Base-by-base conservation (phyloP, 2,113 vertebrate species). In the Chionomys nivalis region DNA sequence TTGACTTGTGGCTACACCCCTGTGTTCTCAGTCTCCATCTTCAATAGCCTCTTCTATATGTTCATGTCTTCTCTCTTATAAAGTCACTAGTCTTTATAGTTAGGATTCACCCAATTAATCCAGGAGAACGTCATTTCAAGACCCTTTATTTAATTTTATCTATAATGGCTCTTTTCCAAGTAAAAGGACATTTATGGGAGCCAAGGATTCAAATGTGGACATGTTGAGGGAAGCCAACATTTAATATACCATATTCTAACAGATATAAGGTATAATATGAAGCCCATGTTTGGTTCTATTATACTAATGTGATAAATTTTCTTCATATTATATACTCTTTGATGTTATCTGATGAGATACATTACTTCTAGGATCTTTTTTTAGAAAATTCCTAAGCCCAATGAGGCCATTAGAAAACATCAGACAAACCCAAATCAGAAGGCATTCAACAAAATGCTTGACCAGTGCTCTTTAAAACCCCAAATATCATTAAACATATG, bases 401-500 rank as follows among this genome's bases (percentile, higher is more conserved):
- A 13, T 42, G 13, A 52, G 63, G 89, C 65, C 21, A 13, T 61
- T 65, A 93, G n/a, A 92, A 89, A 95, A 92, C 1, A 23, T 63
- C 58, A 65, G 49, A 89, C 77, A 96, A 97, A n/a, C 2, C 13
- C 85, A 92, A 85, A 93, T 0, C 58, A 55, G 76, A 19, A 11
- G 39, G n/a, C 23, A 31, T 21, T 90, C 61, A 78, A 87, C 52
- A 94, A 83, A 95, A 92, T 68, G 63, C 16, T 90, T 87, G 49
- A 65, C 42, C 55, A 49, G 3, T 83, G 33, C 1, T 87, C 72
- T 70, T 89, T 33, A 93, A 91, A 92, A 86, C 28, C 81, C 44
- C 28, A 24, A 76, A 87, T 3, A 16, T 87, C 52, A 23, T 47
- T 31, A 75, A 87, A 96, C 52, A 68, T 33, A 68, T 5, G 4